phyloP scores from a whole-genome alignment of 2,113 vertebrate species.

The Notechis scutatus region DNA sequence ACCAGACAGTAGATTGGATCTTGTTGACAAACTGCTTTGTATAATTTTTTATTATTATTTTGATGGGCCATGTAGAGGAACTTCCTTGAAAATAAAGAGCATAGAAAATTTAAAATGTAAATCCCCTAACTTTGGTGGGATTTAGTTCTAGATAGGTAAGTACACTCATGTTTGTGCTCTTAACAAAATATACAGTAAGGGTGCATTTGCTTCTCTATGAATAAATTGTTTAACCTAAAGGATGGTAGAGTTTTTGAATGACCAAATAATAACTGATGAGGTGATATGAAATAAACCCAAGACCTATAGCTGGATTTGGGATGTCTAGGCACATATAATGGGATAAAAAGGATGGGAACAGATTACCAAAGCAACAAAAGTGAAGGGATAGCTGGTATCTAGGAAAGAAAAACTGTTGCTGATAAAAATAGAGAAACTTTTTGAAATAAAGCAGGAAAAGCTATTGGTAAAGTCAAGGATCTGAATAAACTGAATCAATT shows the following conservation, averaged over 20 bases:
- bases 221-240: not conserved
- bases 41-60: not conserved
- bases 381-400: not conserved
- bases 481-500: not conserved
- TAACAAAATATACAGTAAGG: not conserved
- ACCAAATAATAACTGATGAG: not conserved
- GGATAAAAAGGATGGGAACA: not conserved
- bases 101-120: not conserved
- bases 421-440: not conserved
- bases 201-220: not conserved
- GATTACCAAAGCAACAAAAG: not conserved
- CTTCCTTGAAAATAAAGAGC: not conserved
- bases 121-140: not conserved
- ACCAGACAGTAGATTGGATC: constrained; percentile 36
- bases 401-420: not conserved
- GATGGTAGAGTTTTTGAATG: not conserved
- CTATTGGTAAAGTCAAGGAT: not conserved
- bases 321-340: not conserved
- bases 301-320: not conserved
- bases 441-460: not conserved
- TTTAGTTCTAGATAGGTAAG: not conserved
- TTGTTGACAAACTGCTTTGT: constrained; percentile 15
- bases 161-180: not conserved
- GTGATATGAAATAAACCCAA: not conserved
- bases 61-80: not conserved